Evolutionary conservation across 2,113 vertebrate genomes (phyloP).

Genomic region (Peromyscus maniculatus): DNA sequence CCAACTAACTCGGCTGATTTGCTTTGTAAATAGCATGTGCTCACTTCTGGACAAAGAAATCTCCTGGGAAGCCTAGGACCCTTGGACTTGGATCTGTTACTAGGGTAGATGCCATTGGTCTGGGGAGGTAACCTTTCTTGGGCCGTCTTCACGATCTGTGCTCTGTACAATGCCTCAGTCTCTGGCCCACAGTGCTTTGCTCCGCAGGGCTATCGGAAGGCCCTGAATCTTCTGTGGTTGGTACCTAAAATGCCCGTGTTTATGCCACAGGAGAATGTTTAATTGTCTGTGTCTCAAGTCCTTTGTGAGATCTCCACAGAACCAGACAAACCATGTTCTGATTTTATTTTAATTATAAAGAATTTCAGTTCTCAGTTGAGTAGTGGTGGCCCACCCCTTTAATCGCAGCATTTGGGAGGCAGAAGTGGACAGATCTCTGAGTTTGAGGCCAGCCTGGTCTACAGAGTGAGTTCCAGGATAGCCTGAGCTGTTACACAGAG

Average conservation of each 20-base stretch:
- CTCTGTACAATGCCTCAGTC: fast-evolving
- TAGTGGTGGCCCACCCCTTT: background rate
- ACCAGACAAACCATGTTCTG: background rate
- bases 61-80: background rate
- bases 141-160: background rate
- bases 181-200: background rate
- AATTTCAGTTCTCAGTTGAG: background rate
- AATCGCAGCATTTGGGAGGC: too few relatives aligned
- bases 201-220: background rate
- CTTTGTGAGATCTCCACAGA: background rate
- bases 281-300: background rate
- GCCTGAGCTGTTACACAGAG: background rate
- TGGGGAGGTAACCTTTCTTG: background rate
- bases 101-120: background rate
- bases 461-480: background rate
- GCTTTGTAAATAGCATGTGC: constrained; percentile 67
- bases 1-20: constrained; percentile 31
- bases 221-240: background rate
- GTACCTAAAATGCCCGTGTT: background rate
- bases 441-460: background rate
- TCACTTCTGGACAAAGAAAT: constrained; percentile 38
- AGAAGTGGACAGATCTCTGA: background rate
- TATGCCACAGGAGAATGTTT: background rate
- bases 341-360: background rate
- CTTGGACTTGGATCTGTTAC: background rate